Evolutionary conservation across 2,888 invertebrate species (phyloP).

Genomic region (Oasisia sp.): DNA sequence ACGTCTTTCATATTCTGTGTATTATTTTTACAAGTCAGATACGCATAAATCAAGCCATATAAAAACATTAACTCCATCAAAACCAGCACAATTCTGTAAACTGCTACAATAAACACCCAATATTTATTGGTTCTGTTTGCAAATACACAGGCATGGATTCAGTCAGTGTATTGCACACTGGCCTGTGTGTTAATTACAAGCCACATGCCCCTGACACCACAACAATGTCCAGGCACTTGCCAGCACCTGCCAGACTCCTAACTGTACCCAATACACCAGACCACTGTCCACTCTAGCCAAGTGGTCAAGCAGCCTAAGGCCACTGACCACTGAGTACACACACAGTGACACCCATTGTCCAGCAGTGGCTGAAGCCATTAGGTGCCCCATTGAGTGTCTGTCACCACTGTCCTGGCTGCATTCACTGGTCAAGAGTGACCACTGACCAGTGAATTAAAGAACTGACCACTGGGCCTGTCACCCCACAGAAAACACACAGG

Average conservation of each 20-base stretch:
- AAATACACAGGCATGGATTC: neutral
- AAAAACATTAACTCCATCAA: too few species aligned
- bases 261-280: neutral
- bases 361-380: neutral
- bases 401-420: neutral
- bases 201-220: neutral
- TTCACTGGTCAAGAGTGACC: neutral
- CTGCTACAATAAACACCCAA: too few species aligned
- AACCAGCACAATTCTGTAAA: too few species aligned
- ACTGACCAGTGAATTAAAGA: neutral
- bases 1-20: too few species aligned
- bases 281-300: neutral
- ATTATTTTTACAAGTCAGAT: neutral
- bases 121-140: too few species aligned
- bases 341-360: conserved; percentile 3
- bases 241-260: neutral
- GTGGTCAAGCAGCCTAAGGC: neutral
- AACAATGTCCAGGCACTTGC: neutral
- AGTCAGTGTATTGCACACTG: neutral
- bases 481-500: neutral
- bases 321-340: neutral
- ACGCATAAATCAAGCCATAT: too few species aligned
- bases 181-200: neutral
- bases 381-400: neutral
- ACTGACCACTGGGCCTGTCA: neutral